A percentile compares a stretch with the other conserved stretches of the same genome.
These are phyloP conservation scores for Acipenser transmontanus DNA, from an alignment of 2,797 vertebrate genomes.

Conservation along the genomic window DNA sequence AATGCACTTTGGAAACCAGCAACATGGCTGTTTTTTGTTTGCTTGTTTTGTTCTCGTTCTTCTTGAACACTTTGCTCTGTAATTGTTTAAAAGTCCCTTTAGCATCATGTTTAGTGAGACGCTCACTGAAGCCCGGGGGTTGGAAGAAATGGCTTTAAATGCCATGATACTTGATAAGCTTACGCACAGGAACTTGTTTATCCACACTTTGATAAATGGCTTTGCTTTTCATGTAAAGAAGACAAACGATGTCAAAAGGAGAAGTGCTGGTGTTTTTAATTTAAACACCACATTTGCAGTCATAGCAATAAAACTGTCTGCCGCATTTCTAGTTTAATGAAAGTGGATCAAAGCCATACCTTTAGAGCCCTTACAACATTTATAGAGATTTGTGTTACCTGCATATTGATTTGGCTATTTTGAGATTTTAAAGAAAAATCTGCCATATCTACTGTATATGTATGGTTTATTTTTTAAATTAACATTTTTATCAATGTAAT, in stretches of 20 bases:
- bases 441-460: too few species aligned
- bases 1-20: slow-evolving; percentile 30
- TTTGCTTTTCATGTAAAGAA: slow-evolving; percentile 43
- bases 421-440: too few species aligned
- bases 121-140: slow-evolving; percentile 31
- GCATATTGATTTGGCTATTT: too few species aligned
- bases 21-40: slow-evolving; percentile 20
- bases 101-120: slow-evolving; percentile 12
- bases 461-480: too few species aligned
- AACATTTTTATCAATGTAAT: too few species aligned
- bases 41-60: neutral
- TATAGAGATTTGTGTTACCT: too few species aligned
- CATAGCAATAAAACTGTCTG: slow-evolving; percentile 47
- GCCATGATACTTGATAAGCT: slow-evolving; percentile 38
- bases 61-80: slow-evolving; percentile 16
- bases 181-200: slow-evolving; percentile 48
- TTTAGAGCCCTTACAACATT: slow-evolving; percentile 2
- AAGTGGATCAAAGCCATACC: slow-evolving; percentile 54
- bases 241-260: slow-evolving; percentile 50
- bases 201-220: slow-evolving; percentile 49
- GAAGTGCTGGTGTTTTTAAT: slow-evolving; percentile 55
- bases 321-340: slow-evolving; percentile 32
- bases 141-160: slow-evolving; percentile 9
- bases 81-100: slow-evolving; percentile 37
- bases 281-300: slow-evolving; percentile 45